phyloP scores from a whole-genome alignment of 1,140 invertebrate genomes.

The Drosophila insularis region DNA sequence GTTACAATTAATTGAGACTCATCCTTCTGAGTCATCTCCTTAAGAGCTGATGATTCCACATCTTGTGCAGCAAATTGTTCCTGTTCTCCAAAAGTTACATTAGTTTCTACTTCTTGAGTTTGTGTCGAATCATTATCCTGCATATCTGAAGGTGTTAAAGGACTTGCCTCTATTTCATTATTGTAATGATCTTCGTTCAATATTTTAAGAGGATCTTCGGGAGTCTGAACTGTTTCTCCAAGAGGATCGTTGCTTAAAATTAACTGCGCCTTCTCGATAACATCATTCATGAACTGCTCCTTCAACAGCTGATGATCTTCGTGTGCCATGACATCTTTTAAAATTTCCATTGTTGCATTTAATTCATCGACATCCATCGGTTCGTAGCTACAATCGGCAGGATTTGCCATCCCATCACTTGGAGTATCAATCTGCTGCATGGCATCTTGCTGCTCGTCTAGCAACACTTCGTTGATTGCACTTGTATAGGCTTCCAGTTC shows the following conservation, averaged over 20 bases:
- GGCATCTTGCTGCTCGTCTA: not conserved
- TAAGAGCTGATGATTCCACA: too few species aligned
- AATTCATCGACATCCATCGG: conserved; percentile 78
- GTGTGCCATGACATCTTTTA: conserved; percentile 47
- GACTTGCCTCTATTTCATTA: not conserved
- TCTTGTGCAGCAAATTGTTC: too few species aligned
- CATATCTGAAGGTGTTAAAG: not conserved
- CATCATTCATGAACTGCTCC: conserved; percentile 36
- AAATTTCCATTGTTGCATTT: conserved; percentile 66
- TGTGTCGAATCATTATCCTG: not conserved
- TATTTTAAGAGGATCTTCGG: not conserved
- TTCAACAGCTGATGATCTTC: conserved; percentile 59
- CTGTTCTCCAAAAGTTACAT: too few species aligned
- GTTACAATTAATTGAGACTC: too few species aligned
- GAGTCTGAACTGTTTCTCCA: not conserved
- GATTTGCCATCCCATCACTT: conserved; percentile 17
- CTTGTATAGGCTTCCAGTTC: conserved; percentile 69
- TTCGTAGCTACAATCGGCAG: conserved; percentile 52
- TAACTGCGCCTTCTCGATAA: not conserved
- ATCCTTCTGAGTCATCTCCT: too few species aligned
- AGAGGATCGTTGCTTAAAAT: not conserved
- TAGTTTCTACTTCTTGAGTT: not conserved
- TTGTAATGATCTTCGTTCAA: not conserved
- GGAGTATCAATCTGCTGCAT: conserved; percentile 47
- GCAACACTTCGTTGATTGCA: conserved; percentile 60